phyloP scores from a whole-genome alignment of 2,113 vertebrate species.

The Orthonyx spaldingii region DNA sequence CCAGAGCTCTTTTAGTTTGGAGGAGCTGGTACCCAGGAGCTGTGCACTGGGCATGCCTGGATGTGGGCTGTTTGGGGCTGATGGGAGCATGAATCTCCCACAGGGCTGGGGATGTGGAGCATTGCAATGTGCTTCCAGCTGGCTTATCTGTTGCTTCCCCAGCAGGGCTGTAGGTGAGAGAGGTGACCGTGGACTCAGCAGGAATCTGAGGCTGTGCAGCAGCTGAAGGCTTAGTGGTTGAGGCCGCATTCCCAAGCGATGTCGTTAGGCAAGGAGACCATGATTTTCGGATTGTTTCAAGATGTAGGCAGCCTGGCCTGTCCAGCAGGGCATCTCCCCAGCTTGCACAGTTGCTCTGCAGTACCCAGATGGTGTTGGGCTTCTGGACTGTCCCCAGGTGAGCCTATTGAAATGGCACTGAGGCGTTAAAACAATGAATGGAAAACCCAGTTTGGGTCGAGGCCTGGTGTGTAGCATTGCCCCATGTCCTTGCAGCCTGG shows the following conservation, averaged over 20 bases:
- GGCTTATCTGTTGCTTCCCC: background rate
- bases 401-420: background rate
- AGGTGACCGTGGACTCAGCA: background rate
- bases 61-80: rapidly evolving
- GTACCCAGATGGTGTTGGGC: background rate
- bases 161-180: background rate
- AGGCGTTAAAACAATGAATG: rapidly evolving
- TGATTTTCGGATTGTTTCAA: constrained; percentile 39
- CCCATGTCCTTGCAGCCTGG: background rate
- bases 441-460: rapidly evolving
- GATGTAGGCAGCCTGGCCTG: background rate
- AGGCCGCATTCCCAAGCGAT: constrained; percentile 37
- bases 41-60: background rate
- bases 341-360: background rate
- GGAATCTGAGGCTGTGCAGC: background rate
- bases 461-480: background rate
- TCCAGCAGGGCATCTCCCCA: background rate
- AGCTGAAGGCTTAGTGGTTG: constrained; percentile 16
- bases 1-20: background rate
- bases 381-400: background rate
- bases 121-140: background rate
- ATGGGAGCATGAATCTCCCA: background rate
- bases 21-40: background rate
- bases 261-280: constrained; percentile 27
- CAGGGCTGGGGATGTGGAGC: background rate